Percentiles rank a stretch among this genome's conserved stretches.
These are phyloP conservation scores for Pyrrhia umbra DNA, from an alignment of 2,888 invertebrate genomes.

Conservation along the genomic window DNA sequence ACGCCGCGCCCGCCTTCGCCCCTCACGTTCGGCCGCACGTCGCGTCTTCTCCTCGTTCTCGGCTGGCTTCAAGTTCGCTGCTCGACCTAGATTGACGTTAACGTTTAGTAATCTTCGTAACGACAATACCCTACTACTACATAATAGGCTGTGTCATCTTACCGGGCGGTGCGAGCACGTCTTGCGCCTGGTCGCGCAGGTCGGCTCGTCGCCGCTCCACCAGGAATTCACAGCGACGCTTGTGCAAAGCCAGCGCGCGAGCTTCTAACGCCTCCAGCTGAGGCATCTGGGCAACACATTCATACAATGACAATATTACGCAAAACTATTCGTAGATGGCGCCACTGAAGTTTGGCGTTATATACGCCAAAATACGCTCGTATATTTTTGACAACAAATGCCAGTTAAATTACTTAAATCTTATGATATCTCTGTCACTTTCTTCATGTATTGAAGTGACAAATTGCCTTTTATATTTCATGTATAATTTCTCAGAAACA, in stretches of 20 bases:
- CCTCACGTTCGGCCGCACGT: conserved; percentile 97
- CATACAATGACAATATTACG: no score
- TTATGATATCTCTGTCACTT: no score
- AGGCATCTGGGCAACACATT: conserved; percentile 90
- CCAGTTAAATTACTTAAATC: no score
- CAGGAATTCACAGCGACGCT: conserved; percentile 93
- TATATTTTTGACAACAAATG: no score
- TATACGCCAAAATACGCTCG: no score
- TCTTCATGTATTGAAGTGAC: no score
- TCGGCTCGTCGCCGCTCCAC: conserved; percentile 96
- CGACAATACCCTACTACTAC: background rate
- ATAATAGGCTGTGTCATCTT: background rate
- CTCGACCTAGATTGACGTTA: conserved; percentile 66
- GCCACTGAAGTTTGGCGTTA: no score
- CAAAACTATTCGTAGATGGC: no score
- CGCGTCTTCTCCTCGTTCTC: conserved; percentile 92
- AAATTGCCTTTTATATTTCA: no score
- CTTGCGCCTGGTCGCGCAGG: conserved; percentile 98
- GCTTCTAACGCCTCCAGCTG: conserved; percentile 94
- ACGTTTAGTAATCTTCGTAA: background rate
- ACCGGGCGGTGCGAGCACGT: conserved; percentile 91
- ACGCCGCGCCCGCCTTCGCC: conserved; percentile 96
- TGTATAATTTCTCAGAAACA: no score
- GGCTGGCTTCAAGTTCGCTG: conserved; percentile 67
- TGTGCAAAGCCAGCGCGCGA: conserved; percentile 93